Conservation (phyloP, 2,888 invertebrate species). For the Amaurobius ferox region DNA sequence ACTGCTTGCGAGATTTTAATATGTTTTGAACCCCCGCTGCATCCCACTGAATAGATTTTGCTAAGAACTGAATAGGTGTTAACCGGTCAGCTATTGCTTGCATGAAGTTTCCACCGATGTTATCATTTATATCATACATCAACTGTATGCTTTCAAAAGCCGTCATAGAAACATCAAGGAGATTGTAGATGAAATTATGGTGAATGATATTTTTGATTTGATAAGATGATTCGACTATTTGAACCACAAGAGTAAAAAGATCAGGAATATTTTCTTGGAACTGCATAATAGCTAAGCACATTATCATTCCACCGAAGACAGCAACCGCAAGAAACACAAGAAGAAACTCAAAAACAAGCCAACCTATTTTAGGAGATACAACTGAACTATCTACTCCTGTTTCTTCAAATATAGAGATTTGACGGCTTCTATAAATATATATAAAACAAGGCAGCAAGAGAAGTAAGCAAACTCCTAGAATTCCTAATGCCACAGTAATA, state of each 20-base stretch:
- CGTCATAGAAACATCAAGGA: slow-evolving; percentile 19
- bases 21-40: not conserved
- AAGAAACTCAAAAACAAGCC: not conserved
- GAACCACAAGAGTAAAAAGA: slow-evolving; percentile 8
- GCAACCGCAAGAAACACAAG: not conserved
- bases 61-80: slow-evolving; percentile 6
- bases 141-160: slow-evolving; percentile 10
- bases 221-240: not conserved
- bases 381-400: not conserved
- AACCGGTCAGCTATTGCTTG: not conserved
- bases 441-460: not conserved
- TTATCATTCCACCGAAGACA: not conserved
- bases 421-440: not conserved
- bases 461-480: not conserved
- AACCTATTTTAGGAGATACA: not conserved
- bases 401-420: not conserved
- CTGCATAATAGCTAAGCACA: not conserved
- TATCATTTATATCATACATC: slow-evolving; percentile 27
- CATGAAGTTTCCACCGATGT: not conserved
- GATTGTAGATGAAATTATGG: not conserved
- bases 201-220: not conserved
- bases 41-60: slow-evolving; percentile 6
- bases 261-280: not conserved
- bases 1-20: not conserved
- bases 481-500: slow-evolving; percentile 1